phyloP scores from a whole-genome alignment of 2,113 vertebrate species.

The Solea solea region DNA sequence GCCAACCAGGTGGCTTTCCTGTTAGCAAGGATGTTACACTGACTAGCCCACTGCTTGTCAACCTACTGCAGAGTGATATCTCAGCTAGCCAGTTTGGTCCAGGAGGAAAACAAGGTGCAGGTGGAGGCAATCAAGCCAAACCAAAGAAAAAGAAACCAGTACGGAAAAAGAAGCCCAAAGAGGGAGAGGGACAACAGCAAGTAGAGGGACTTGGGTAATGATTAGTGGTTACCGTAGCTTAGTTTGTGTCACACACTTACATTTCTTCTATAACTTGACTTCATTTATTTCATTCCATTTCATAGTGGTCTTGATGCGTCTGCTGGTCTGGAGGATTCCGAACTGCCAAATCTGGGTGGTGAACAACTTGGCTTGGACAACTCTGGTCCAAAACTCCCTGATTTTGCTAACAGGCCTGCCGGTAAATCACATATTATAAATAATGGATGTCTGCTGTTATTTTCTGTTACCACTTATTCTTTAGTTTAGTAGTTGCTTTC shows the following conservation, averaged over 20 bases:
- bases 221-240: constrained; percentile 6
- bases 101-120: constrained; percentile 91
- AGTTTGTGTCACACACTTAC: background rate
- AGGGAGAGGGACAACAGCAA: constrained; percentile 86
- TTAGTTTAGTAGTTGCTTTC: background rate
- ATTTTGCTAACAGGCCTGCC: constrained; percentile 89
- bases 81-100: constrained; percentile 97
- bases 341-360: constrained; percentile 85
- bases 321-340: constrained; percentile 89
- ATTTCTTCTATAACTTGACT: constrained; percentile 1
- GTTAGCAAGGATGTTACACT: constrained; percentile 97
- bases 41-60: constrained; percentile 96
- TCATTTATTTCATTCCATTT: constrained; percentile 22
- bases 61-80: constrained; percentile 97
- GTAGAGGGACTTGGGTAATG: constrained; percentile 90
- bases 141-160: constrained; percentile 98
- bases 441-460: rapidly evolving
- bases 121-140: constrained; percentile 85
- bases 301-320: constrained; percentile 85
- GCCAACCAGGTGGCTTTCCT: constrained; percentile 89
- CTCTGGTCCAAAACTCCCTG: constrained; percentile 87
- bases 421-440: constrained; percentile 74
- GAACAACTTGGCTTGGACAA: constrained; percentile 90
- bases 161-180: constrained; percentile 93
- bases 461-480: background rate